These are phyloP conservation scores for Drosophila trapezifrons DNA, from an alignment of 1,140 invertebrate species.

Conservation along the genomic window DNA sequence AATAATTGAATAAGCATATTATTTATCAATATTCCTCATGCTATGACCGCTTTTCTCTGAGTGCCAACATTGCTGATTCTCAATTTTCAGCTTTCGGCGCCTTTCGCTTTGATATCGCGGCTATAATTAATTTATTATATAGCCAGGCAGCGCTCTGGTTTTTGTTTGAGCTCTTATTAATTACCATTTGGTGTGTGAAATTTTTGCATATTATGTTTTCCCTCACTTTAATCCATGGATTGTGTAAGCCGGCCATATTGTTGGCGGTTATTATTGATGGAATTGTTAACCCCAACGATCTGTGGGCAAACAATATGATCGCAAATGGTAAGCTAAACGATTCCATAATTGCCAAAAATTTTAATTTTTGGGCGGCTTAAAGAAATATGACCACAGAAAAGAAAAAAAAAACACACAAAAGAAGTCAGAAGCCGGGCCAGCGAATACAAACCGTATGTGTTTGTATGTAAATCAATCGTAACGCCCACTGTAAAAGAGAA, in stretches of 20 bases:
- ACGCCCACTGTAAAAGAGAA: slow-evolving; percentile 42
- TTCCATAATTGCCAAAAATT: slow-evolving; percentile 56
- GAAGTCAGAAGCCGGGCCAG: slow-evolving; percentile 55
- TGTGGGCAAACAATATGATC: slow-evolving; percentile 28
- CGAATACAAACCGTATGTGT: slow-evolving; percentile 43
- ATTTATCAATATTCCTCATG: not conserved
- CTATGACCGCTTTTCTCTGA: slow-evolving; percentile 2
- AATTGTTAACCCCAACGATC: slow-evolving; percentile 55
- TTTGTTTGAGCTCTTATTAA: slow-evolving; percentile 45
- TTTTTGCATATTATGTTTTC: slow-evolving; percentile 62
- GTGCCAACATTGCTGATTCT: slow-evolving; percentile 34
- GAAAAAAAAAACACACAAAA: slow-evolving; percentile 39
- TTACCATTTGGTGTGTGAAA: slow-evolving; percentile 44
- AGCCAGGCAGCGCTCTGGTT: slow-evolving; percentile 48
- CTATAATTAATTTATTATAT: slow-evolving; percentile 81
- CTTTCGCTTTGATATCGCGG: slow-evolving; percentile 70
- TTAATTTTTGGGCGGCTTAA: slow-evolving; percentile 68
- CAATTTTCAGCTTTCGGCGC: slow-evolving; percentile 37
- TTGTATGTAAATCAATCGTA: slow-evolving; percentile 51
- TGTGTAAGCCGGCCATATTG: slow-evolving; percentile 40
- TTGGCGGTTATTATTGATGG: slow-evolving; percentile 10
- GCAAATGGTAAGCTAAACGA: slow-evolving; percentile 53
- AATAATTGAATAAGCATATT: not conserved
- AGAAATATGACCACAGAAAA: slow-evolving; percentile 2
- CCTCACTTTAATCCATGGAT: not conserved